Conservation (phyloP, 2,113 vertebrate species). For the Lota lota region DNA sequence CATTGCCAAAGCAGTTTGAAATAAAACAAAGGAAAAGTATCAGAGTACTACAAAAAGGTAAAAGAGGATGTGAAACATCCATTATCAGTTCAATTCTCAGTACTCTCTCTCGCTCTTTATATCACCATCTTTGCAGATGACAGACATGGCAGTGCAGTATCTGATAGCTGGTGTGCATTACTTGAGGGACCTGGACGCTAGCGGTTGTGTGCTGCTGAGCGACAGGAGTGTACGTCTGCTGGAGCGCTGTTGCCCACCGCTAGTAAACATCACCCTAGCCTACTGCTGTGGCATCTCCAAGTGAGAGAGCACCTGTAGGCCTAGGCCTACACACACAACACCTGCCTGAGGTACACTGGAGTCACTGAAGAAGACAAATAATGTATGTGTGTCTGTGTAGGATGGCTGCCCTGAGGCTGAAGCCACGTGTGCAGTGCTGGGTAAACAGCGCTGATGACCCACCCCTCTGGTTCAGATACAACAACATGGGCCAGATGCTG, state of each 20-base stretch:
- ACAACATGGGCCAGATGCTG: conserved; percentile 30
- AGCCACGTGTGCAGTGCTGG: conserved; percentile 55
- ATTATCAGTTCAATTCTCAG: not conserved
- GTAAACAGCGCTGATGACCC: conserved; percentile 70
- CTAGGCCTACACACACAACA: not conserved
- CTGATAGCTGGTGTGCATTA: conserved; percentile 71
- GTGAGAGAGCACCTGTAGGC: conserved; percentile 56
- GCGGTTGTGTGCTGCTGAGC: conserved; percentile 70
- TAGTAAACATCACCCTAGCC: conserved; percentile 73
- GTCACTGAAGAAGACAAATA: not conserved
- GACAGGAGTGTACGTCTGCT: conserved; percentile 58
- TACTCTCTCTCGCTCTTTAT: not conserved
- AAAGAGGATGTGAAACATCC: not conserved
- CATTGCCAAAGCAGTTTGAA: not conserved
- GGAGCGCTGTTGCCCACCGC: conserved; percentile 68
- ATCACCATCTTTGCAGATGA: conserved; percentile 67
- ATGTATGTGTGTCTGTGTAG: conserved; percentile 52
- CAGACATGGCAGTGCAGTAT: conserved; percentile 71
- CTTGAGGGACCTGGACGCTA: conserved; percentile 77
- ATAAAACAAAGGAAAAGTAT: too few relatives aligned
- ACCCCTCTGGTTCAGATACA: conserved; percentile 65
- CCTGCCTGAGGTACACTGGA: too few relatives aligned
- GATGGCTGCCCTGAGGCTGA: conserved; percentile 69
- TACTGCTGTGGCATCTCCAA: conserved; percentile 75
- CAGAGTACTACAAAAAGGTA: too few relatives aligned